phyloP scores from a whole-genome alignment of 37 sponge, comb jelly and placozoan genomes.

The Tethya wilhelma region DNA sequence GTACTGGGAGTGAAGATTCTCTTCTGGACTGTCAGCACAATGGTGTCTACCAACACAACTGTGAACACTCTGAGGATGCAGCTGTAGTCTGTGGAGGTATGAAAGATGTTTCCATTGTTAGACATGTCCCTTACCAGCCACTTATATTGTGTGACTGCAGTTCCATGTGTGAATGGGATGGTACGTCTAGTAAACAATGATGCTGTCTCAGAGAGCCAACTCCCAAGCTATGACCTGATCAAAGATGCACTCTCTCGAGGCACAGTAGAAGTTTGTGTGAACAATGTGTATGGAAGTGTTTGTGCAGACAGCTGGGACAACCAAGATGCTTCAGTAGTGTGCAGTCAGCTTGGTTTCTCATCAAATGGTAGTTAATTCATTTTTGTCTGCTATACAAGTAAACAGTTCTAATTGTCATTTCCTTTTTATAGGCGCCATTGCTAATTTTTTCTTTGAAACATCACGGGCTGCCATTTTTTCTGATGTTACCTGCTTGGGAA shows the following conservation, averaged over 20 bases:
- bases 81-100: slow-evolving; percentile 45
- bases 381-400: not conserved
- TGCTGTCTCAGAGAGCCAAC: no score
- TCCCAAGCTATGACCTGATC: no score
- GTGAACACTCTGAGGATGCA: slow-evolving; percentile 46
- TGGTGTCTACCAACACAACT: slow-evolving; percentile 10
- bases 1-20: slow-evolving; percentile 23
- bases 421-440: not conserved
- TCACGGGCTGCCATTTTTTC: not conserved
- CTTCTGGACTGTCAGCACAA: slow-evolving; percentile 26
- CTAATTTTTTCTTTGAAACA: not conserved
- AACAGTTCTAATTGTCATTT: not conserved
- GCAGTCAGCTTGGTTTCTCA: slow-evolving; percentile 58
- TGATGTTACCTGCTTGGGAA: not conserved
- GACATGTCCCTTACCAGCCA: no score
- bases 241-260: no score
- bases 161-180: no score
- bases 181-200: no score
- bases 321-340: slow-evolving; percentile 50
- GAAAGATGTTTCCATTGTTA: no score
- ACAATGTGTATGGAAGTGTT: slow-evolving; percentile 29
- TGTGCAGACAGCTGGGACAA: slow-evolving; percentile 60
- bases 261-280: slow-evolving; percentile 35
- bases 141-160: no score
- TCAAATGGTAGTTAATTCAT: slow-evolving; percentile 4